Conservation (phyloP, 2,113 vertebrate genomes). For the Poecilia latipinna region DNA sequence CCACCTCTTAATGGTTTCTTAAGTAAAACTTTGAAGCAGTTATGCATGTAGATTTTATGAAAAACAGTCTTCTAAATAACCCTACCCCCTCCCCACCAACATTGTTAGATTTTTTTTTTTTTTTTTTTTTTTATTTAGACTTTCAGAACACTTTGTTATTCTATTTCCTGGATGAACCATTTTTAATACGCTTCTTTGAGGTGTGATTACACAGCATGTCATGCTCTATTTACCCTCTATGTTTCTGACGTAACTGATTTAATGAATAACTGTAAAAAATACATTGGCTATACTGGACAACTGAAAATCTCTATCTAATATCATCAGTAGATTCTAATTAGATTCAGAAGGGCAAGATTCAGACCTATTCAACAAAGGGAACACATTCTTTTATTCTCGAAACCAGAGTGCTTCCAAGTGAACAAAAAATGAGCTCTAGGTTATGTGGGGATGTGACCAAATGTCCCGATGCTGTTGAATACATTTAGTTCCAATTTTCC, state of each 20-base stretch:
- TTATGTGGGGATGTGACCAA: slow-evolving; percentile 46
- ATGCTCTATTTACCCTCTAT: not conserved
- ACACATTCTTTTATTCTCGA: slow-evolving; percentile 49
- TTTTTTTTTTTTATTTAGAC: too few relatives aligned
- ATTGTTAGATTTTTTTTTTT: too few relatives aligned
- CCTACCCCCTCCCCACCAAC: too few relatives aligned
- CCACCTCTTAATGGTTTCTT: too few relatives aligned
- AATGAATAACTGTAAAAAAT: not conserved
- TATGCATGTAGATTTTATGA: too few relatives aligned
- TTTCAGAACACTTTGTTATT: not conserved
- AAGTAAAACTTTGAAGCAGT: too few relatives aligned
- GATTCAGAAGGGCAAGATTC: slow-evolving; percentile 48
- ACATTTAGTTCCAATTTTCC: slow-evolving; percentile 68
- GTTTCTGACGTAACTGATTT: slow-evolving; percentile 13
- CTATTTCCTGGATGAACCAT: not conserved
- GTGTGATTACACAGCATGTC: not conserved
- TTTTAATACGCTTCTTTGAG: not conserved
- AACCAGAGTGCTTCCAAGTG: slow-evolving; percentile 51
- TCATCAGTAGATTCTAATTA: slow-evolving; percentile 24
- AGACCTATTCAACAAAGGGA: slow-evolving; percentile 42
- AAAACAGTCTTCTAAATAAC: too few relatives aligned
- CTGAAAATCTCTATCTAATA: slow-evolving; percentile 7
- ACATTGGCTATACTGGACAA: slow-evolving; percentile 3
- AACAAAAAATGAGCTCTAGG: slow-evolving; percentile 40
- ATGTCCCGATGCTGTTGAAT: slow-evolving; percentile 65